These are phyloP conservation scores for Microcebus lehilahytsara DNA, from an alignment of 2,113 vertebrate species.

Conservation along the genomic window DNA sequence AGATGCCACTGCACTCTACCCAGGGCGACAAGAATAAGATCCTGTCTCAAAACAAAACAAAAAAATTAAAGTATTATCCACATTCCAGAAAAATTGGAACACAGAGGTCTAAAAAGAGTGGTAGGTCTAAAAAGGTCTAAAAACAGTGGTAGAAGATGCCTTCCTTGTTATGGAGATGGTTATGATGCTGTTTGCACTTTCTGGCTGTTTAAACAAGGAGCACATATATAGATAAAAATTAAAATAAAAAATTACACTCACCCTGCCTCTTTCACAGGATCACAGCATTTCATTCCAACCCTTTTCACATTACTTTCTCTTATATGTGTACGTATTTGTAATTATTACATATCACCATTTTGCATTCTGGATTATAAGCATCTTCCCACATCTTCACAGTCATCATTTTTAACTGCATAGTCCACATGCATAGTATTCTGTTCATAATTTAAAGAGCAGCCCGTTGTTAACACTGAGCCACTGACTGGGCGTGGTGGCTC, in stretches of 20 bases:
- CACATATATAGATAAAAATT: neutral
- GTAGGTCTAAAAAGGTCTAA: neutral
- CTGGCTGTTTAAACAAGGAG: neutral
- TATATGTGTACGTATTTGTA: neutral
- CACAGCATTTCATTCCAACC: neutral
- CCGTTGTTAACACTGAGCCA: neutral
- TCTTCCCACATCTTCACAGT: neutral
- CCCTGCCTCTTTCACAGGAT: neutral
- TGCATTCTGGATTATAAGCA: neutral
- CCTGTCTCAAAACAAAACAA: no score
- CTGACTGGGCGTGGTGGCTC: no score
- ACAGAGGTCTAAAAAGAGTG: neutral
- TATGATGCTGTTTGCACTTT: neutral
- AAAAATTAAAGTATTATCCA: neutral
- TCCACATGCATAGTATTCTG: no score
- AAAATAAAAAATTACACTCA: neutral
- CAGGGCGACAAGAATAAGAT: no score
- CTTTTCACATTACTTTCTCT: neutral
- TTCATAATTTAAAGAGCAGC: neutral
- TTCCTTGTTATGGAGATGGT: neutral
- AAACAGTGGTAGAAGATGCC: neutral
- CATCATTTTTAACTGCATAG: neutral
- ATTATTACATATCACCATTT: neutral
- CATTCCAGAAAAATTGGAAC: neutral
- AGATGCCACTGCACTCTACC: no score